Base-by-base conservation (phyloP, 2,797 vertebrate species). In the Ctenosaura bakeri region DNA sequence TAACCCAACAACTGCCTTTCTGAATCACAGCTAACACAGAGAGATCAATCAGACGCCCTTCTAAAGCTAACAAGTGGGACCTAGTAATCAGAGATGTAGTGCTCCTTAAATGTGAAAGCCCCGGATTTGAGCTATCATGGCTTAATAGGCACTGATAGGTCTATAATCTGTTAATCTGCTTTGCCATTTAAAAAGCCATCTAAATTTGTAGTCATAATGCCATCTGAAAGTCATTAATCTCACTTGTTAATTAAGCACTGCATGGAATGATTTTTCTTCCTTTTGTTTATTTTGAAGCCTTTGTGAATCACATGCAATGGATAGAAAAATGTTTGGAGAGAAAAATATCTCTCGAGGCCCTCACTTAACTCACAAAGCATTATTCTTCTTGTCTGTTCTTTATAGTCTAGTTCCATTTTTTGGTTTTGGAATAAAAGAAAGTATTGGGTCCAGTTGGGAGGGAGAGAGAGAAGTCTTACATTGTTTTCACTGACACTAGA, bases 401-500 rank as follows among this genome's bases (percentile, higher is more conserved):
- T 87, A 64, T 90, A 50, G 0, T n/a, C 18, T 32, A 76, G 32
- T 20, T 38, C 18, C 86, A 86, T 92, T 86, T 90, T 94, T 79
- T 50, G 38, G 18, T 77, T 89, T 10, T 46, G 52, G 71, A 91
- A 86, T 81, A 91, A 78, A 89, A 22, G 9, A 0, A 91, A 89
- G 29, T 14, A 29, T 52, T 42, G 73, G 85, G 88, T 7, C 26
- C 8, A 10, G 64, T 66, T 66, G 64, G 59, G 38, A 35, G 24
- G 29, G 32, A 32, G 6, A 88, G 10, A 8, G 14, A 83, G 18
- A 8, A 76, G 59, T 78, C 78, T 84, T 91, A 89, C 0, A 0
- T 85, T 88, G 90, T 29, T 79, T 92, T 94, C 90, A 90, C 9
- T 94, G 90, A 87, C 12, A 66, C 64, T 89, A 93, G 81, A 94